Percentiles rank a stretch among this genome's conserved stretches.
These are phyloP conservation scores for Leptopilina drosophilae DNA, from an alignment of 2,888 invertebrate species.

Conservation along the genomic window DNA sequence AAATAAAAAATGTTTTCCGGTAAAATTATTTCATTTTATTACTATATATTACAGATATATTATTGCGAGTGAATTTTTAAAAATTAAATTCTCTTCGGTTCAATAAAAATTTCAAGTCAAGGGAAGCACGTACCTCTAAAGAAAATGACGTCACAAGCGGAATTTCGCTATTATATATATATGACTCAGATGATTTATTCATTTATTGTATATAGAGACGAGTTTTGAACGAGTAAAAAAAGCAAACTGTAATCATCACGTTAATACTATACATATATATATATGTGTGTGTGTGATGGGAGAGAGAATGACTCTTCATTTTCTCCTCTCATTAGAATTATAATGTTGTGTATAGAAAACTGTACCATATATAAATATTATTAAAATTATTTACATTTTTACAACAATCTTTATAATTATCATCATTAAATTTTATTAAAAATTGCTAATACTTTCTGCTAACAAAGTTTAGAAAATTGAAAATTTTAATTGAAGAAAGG, in stretches of 20 bases:
- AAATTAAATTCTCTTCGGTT: background rate
- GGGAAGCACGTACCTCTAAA: background rate
- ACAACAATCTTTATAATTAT: background rate
- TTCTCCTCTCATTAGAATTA: slow-evolving; percentile 5
- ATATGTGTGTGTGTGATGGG: too few relatives aligned
- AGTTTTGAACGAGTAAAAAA: background rate
- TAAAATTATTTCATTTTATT: too few relatives aligned
- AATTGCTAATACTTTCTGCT: too few relatives aligned
- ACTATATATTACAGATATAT: too few relatives aligned
- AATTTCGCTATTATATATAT: slow-evolving; percentile 7
- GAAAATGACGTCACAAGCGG: slow-evolving; percentile 16
- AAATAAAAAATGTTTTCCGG: too few relatives aligned
- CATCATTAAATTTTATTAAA: too few relatives aligned
- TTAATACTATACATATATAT: background rate
- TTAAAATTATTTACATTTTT: background rate
- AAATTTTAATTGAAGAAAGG: too few relatives aligned
- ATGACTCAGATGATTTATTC: slow-evolving; percentile 6
- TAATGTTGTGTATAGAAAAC: background rate
- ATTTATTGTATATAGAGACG: slow-evolving; percentile 5
- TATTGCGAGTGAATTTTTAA: too few relatives aligned
- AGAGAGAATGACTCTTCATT: slow-evolving; percentile 5
- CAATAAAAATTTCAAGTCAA: slow-evolving; percentile 2
- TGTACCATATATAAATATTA: background rate
- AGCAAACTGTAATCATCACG: slow-evolving; percentile 4
- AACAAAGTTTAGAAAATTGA: too few relatives aligned